phyloP scores from a whole-genome alignment of 2,113 vertebrate genomes.

The Grus americana region DNA sequence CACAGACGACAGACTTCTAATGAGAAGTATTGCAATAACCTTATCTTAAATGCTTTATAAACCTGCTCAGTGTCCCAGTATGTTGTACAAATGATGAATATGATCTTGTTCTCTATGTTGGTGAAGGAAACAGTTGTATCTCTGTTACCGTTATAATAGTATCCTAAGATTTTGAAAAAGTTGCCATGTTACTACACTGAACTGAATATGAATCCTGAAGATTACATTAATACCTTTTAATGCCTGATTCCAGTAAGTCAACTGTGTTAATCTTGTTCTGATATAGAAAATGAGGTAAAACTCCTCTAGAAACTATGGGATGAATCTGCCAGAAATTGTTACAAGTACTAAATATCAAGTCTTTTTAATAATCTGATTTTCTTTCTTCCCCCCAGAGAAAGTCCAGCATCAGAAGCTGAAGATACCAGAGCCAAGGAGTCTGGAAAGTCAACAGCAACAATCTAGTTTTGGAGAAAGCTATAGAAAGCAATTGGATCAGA shows the following conservation, averaged over 20 bases:
- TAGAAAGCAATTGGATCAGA: slow-evolving; percentile 43
- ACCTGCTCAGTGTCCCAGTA: not conserved
- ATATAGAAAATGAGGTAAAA: not conserved
- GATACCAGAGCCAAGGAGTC: not conserved
- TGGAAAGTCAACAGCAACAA: slow-evolving; percentile 46
- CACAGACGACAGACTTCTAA: not conserved
- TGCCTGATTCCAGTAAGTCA: not conserved
- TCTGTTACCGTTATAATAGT: not conserved
- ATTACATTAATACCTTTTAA: not conserved
- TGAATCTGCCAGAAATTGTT: not conserved
- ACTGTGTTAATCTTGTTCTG: not conserved
- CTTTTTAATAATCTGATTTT: not conserved
- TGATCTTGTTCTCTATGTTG: not conserved
- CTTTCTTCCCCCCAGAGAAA: slow-evolving; percentile 44
- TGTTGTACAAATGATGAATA: not conserved
- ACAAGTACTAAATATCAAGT: not conserved
- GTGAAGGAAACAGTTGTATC: not conserved
- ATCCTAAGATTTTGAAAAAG: not conserved
- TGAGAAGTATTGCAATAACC: not conserved
- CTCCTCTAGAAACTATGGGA: not conserved
- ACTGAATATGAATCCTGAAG: not conserved
- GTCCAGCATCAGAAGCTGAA: slow-evolving; percentile 32
- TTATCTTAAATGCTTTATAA: not conserved
- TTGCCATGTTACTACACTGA: not conserved
- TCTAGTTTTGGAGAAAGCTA: slow-evolving; percentile 18